Evolutionary conservation across 2,888 invertebrate genomes (phyloP).

Genomic region (Ephialtes manifestator): DNA sequence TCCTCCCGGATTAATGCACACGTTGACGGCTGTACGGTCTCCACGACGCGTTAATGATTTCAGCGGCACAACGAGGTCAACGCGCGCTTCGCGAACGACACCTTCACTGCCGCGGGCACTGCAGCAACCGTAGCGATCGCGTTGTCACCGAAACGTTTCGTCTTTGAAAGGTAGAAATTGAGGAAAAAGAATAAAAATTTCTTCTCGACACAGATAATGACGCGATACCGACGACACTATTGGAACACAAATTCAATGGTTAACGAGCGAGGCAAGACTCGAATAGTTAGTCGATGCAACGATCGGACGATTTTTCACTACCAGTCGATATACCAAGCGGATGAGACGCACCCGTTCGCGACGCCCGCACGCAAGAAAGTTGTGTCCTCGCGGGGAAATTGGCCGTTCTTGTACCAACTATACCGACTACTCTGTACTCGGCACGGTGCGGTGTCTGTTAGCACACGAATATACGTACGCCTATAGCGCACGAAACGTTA

Average conservation of each 20-base stretch:
- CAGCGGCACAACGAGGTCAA: slow-evolving; percentile 56
- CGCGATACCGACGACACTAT: background rate
- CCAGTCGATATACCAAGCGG: slow-evolving; percentile 20
- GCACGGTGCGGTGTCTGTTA: background rate
- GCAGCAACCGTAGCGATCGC: background rate
- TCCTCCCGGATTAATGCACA: background rate
- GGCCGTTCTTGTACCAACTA: slow-evolving; percentile 21
- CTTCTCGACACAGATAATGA: too few species aligned
- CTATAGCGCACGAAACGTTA: background rate
- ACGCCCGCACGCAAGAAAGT: slow-evolving; percentile 65
- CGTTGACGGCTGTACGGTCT: background rate
- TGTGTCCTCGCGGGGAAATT: slow-evolving; percentile 62
- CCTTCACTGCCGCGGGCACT: slow-evolving; percentile 66
- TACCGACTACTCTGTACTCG: background rate
- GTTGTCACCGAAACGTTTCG: background rate
- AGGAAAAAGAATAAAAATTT: slow-evolving; percentile 2
- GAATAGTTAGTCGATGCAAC: slow-evolving; percentile 23
- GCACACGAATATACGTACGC: background rate
- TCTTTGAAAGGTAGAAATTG: slow-evolving; percentile 23
- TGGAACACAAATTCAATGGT: background rate
- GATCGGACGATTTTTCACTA: slow-evolving; percentile 3
- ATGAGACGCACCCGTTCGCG: slow-evolving; percentile 46
- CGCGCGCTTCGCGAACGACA: slow-evolving; percentile 36
- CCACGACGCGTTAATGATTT: slow-evolving; percentile 30
- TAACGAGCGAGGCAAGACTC: slow-evolving; percentile 40